These are phyloP conservation scores for Oostethus manadensis DNA, from an alignment of 2,113 vertebrate species.

Conservation along the genomic window DNA sequence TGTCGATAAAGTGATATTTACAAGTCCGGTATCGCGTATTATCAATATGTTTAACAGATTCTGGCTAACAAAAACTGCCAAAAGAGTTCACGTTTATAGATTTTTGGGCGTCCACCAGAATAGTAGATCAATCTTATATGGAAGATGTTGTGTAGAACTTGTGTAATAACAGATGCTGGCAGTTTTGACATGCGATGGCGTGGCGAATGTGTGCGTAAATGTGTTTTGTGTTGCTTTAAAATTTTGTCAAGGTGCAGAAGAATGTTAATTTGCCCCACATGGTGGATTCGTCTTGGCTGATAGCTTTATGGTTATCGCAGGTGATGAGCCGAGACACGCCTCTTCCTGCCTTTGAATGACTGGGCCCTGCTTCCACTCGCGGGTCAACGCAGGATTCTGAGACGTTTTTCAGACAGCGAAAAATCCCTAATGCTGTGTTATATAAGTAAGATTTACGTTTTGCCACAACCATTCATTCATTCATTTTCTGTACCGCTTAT, in stretches of 20 bases:
- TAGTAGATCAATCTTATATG: conserved; percentile 12
- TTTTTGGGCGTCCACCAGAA: conserved; percentile 26
- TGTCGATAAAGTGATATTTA: conserved; percentile 23
- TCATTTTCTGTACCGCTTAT: no score
- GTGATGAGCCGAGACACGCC: conserved; percentile 4
- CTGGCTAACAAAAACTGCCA: conserved; percentile 18
- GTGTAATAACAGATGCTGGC: conserved; percentile 20
- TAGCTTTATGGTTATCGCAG: conserved; percentile 14
- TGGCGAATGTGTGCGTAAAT: conserved; percentile 35
- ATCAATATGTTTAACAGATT: conserved; percentile 29
- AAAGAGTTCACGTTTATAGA: conserved; percentile 14
- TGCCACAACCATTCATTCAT: no score
- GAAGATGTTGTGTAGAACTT: conserved; percentile 29
- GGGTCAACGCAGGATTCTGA: not conserved
- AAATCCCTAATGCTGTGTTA: no score
- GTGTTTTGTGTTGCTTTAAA: conserved; percentile 17
- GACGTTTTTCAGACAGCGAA: no score
- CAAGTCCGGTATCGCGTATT: conserved; percentile 21
- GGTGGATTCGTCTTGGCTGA: conserved; percentile 18
- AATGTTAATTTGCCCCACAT: conserved; percentile 24
- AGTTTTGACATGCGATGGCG: conserved; percentile 21
- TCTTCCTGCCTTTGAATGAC: conserved; percentile 1
- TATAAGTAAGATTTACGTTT: no score
- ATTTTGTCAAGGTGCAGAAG: conserved; percentile 23
- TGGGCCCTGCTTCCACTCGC: not conserved